Evolutionary conservation across 1,140 invertebrate species (phyloP).

Genomic region (Meloidogyne floridensis): DNA sequence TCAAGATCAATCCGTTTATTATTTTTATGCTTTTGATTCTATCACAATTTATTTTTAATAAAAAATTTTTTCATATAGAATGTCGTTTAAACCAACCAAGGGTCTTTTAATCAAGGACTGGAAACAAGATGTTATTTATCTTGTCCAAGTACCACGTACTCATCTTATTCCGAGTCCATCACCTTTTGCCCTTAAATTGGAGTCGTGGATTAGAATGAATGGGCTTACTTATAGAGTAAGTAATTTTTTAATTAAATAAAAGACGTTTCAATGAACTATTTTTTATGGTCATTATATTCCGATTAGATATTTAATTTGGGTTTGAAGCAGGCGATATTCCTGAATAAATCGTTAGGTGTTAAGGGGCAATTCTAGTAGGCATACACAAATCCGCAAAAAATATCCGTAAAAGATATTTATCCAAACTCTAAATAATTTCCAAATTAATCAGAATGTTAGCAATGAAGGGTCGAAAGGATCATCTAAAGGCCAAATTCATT

Average conservation of each 20-base stretch:
- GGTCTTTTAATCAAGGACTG: constrained; percentile 71
- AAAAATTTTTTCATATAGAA: neutral
- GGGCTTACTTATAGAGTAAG: constrained; percentile 31
- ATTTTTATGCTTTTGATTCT: too few species aligned
- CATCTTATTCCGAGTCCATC: constrained; percentile 82
- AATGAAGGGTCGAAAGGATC: constrained; percentile 55
- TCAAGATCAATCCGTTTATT: too few species aligned
- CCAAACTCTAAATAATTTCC: neutral
- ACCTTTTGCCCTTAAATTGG: constrained; percentile 88
- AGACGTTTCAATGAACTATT: too few species aligned
- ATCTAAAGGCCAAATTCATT: constrained; percentile 78
- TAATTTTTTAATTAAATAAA: neutral
- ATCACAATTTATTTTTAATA: too few species aligned
- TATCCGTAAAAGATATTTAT: too few species aligned
- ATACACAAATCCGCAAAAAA: too few species aligned
- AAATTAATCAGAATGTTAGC: constrained; percentile 46
- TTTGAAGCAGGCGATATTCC: too few species aligned
- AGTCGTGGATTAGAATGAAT: constrained; percentile 84
- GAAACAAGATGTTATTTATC: constrained; percentile 86
- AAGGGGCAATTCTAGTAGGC: too few species aligned
- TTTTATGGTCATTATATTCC: too few species aligned
- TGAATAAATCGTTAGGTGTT: too few species aligned
- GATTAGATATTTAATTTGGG: too few species aligned
- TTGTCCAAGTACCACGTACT: constrained; percentile 83
- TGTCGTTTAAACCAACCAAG: neutral